Evolutionary conservation across 2,888 invertebrate species (phyloP), one percentile per base, ranked within the genome.

Genomic region (Plusia festucae): DNA sequence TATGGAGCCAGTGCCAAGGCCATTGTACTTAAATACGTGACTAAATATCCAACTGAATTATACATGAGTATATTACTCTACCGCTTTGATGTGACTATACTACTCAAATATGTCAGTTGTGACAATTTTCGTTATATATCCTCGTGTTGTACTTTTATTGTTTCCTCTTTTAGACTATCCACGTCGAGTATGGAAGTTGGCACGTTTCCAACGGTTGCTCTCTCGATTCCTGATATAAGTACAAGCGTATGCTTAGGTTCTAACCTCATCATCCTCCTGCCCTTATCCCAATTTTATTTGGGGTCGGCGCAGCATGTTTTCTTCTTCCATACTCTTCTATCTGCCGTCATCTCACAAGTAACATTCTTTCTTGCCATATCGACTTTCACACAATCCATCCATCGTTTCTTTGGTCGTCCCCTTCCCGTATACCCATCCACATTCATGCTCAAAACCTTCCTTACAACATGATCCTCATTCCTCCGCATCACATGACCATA

Each of bases 141-240:
- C 20, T 18, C 46, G 46, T 49, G 20, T 49, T 6, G 40, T 40
- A 18, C 46, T 49, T 49, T 82, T 85, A 82, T 87, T 84, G 85
- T 85, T 76, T 79, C 79, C 70, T 65, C 65, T 60, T 73, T 68
- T 66, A 68, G 67, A 56, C 55, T 58, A 66, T 78, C 82, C 81
- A 65, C 70, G 75, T 81, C 84, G 79, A 76, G 83, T 87, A 88
- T 84, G 88, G 88, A 87, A 84, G 87, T 89, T 93, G 93, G 93
- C 90, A 78, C 61, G 40, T 60, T 65, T 82, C 90, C 92, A 89
- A 84, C 77, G 71, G 82, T 85, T 86, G 77, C 81, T 82, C 73
- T 81, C 82, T 85, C 80, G 63, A 65, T 77, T 70, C 49, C 49
- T 77, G 56, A 76, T 68, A 70, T 53, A 73, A 72, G 49, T 59